Percentiles rank a stretch among this genome's conserved stretches.
Evolutionary conservation across 2,888 invertebrate species (phyloP).

Genomic region (Arctia plantaginis): DNA sequence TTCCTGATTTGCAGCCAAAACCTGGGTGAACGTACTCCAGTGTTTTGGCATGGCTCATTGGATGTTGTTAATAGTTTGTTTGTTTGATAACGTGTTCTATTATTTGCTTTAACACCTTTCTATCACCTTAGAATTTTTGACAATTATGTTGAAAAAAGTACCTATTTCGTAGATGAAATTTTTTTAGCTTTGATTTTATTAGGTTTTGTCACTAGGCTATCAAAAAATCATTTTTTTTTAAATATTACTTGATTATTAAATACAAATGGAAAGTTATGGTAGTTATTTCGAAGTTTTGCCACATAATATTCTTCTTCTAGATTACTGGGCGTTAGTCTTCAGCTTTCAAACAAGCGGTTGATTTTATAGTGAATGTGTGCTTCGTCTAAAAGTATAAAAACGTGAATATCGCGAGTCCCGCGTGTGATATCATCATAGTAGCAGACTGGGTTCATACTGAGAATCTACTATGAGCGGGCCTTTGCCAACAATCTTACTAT

Average conservation of each 20-base stretch:
- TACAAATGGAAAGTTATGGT: constrained; percentile 21
- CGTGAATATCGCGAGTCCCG: constrained; percentile 54
- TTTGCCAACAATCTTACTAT: constrained; percentile 79
- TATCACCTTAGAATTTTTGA: constrained; percentile 38
- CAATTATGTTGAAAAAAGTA: constrained; percentile 29
- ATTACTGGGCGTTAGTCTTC: constrained; percentile 32
- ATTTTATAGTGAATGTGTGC: constrained; percentile 50
- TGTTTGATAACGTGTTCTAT: constrained; percentile 76
- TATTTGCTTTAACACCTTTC: constrained; percentile 49
- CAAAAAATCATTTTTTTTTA: background rate
- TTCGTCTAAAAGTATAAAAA: constrained; percentile 54
- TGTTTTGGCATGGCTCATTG: constrained; percentile 81
- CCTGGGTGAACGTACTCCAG: constrained; percentile 84
- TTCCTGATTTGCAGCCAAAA: constrained; percentile 82
- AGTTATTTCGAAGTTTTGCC: constrained; percentile 27
- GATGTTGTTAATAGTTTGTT: constrained; percentile 82
- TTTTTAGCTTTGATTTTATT: background rate
- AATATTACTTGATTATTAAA: background rate
- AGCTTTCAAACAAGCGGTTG: constrained; percentile 40
- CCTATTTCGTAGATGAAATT: background rate
- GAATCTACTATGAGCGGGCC: constrained; percentile 63
- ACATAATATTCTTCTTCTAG: constrained; percentile 36
- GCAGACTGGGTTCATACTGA: constrained; percentile 46
- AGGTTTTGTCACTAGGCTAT: background rate
- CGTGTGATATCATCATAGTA: constrained; percentile 64